Percentiles rank a stretch among this genome's conserved stretches.
These are phyloP conservation scores for Eupithecia centaureata DNA, from an alignment of 2,888 invertebrate genomes.

Conservation along the genomic window DNA sequence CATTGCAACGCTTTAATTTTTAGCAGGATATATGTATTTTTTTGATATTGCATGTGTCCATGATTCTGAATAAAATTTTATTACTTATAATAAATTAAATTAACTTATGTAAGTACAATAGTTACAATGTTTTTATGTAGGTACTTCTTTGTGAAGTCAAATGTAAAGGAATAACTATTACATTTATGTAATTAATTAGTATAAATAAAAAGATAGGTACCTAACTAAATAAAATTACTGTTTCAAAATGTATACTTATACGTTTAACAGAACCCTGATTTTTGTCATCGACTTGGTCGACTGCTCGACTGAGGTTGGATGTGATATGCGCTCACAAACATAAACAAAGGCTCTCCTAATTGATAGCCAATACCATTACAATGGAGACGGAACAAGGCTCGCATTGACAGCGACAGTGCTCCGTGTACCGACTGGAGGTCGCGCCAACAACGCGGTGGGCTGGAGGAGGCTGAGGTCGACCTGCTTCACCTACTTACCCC, in stretches of 20 bases:
- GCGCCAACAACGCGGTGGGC: neutral
- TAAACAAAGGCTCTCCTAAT: neutral
- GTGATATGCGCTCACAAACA: neutral
- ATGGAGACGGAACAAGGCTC: neutral
- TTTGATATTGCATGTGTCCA: too few species aligned
- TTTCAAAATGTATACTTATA: neutral
- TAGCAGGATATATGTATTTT: too few species aligned
- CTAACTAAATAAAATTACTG: too few species aligned
- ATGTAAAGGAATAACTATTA: too few species aligned
- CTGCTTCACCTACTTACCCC: neutral
- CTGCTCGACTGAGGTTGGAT: neutral
- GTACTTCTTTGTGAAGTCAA: too few species aligned
- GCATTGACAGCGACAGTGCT: neutral
- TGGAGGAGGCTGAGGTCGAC: neutral
- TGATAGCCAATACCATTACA: conserved; percentile 2
- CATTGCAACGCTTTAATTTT: too few species aligned
- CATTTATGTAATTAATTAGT: too few species aligned
- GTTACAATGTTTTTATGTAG: too few species aligned
- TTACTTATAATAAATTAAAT: too few species aligned
- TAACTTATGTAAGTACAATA: too few species aligned
- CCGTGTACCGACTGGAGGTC: neutral
- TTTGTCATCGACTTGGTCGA: neutral
- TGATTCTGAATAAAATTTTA: too few species aligned
- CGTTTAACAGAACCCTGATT: neutral
- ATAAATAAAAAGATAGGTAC: too few species aligned